These are phyloP conservation scores for Paradisaea rubra DNA, from an alignment of 2,113 vertebrate species.

Conservation along the genomic window DNA sequence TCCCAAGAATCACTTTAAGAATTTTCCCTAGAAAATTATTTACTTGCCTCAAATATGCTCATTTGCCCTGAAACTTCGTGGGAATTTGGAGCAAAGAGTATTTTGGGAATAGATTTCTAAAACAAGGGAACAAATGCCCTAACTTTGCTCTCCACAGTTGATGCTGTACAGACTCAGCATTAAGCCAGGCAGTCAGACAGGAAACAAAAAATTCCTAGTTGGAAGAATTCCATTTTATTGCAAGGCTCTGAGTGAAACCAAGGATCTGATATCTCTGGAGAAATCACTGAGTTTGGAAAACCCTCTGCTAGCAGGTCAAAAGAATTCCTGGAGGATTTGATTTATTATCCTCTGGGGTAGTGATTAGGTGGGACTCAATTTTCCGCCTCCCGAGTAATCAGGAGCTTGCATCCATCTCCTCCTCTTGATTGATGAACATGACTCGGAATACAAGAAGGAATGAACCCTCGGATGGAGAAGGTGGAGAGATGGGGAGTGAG, in stretches of 20 bases:
- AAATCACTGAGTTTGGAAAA: not conserved
- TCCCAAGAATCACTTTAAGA: not conserved
- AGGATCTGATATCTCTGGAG: not conserved
- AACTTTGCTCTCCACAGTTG: not conserved
- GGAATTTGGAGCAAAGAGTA: not conserved
- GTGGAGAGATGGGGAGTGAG: not conserved
- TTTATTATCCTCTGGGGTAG: not conserved
- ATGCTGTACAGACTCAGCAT: not conserved
- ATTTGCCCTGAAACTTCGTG: not conserved
- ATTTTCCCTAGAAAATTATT: not conserved
- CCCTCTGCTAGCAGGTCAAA: not conserved
- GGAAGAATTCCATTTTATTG: not conserved
- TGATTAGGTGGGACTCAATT: not conserved
- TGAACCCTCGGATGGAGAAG: not conserved
- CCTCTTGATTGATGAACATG: not conserved
- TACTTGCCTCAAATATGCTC: not conserved
- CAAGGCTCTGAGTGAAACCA: not conserved
- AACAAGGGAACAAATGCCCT: not conserved
- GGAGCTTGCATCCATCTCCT: not conserved
- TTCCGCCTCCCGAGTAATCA: not conserved
- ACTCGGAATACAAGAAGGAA: not conserved
- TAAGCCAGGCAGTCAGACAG: too few relatives aligned
- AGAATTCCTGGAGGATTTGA: not conserved
- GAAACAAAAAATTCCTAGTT: not conserved
- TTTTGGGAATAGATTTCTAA: not conserved